Conservation (phyloP, 2,797 vertebrate species). For the Myripristis jacobus region DNA sequence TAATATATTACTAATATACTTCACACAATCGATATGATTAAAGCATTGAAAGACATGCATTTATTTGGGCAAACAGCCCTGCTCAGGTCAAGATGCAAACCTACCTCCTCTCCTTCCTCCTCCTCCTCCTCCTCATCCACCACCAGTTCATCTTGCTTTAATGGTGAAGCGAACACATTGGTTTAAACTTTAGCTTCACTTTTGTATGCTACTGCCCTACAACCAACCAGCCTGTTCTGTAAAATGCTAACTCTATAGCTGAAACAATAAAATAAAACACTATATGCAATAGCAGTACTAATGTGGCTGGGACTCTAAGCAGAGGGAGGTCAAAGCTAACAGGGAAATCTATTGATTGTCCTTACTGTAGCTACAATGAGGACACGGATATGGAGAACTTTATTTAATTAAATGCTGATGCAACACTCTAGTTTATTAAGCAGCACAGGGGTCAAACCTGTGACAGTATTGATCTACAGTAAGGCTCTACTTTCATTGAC, state of each 20-base stretch:
- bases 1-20: too few species aligned
- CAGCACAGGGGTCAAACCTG: slow-evolving; percentile 14
- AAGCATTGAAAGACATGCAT: slow-evolving; percentile 2
- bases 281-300: neutral
- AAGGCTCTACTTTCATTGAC: slow-evolving; percentile 5
- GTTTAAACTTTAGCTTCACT: slow-evolving; percentile 43
- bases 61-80: slow-evolving; percentile 2
- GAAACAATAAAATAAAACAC: slow-evolving; percentile 8
- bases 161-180: slow-evolving; percentile 61
- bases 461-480: slow-evolving; percentile 45
- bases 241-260: slow-evolving; percentile 2
- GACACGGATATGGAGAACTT: slow-evolving; percentile 25
- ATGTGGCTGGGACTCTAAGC: slow-evolving; percentile 5
- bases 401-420: slow-evolving; percentile 24
- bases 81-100: slow-evolving; percentile 34
- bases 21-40: slow-evolving; percentile 13
- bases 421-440: slow-evolving; percentile 27
- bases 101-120: slow-evolving; percentile 65
- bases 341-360: slow-evolving; percentile 31
- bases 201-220: neutral
- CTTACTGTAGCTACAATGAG: slow-evolving; percentile 16
- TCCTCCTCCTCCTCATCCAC: slow-evolving; percentile 66
- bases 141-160: slow-evolving; percentile 73
- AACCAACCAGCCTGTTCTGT: neutral
- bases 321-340: slow-evolving; percentile 29